Conservation (phyloP, 2,888 invertebrate genomes). For the Poecilobothrus nobilitatus region DNA sequence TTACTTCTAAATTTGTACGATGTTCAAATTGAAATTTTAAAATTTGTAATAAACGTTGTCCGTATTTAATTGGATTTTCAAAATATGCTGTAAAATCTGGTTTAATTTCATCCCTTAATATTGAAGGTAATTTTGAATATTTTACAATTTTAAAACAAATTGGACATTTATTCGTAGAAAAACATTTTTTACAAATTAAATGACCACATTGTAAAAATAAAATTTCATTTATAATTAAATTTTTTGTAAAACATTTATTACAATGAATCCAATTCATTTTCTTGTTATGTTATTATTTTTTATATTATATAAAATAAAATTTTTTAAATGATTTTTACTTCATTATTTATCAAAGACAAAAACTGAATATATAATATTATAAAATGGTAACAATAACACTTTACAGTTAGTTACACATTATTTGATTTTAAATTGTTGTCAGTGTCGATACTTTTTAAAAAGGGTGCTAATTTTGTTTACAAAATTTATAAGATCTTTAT, state of each 20-base stretch:
- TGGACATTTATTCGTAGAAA: background rate
- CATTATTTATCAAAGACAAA: too few relatives aligned
- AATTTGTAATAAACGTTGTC: background rate
- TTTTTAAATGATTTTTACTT: too few relatives aligned
- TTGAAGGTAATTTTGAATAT: background rate
- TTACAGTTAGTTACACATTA: too few relatives aligned
- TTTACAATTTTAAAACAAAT: background rate
- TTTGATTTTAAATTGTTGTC: too few relatives aligned
- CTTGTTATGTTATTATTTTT: too few relatives aligned
- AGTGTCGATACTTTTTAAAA: too few relatives aligned
- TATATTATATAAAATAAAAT: too few relatives aligned
- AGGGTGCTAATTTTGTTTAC: too few relatives aligned
- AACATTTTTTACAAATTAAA: background rate
- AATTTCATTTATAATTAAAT: background rate
- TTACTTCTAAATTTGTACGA: background rate
- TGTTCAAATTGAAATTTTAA: background rate
- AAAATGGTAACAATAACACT: too few relatives aligned
- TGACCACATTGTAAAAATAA: background rate
- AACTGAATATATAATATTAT: too few relatives aligned
- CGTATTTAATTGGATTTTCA: background rate
- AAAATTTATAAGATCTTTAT: too few relatives aligned
- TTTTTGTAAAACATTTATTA: background rate
- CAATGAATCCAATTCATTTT: background rate
- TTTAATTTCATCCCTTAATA: background rate
- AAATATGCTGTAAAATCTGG: background rate